Evolutionary conservation across 2,113 vertebrate species (phyloP).

Genomic region (Pelmatolapia mariae): DNA sequence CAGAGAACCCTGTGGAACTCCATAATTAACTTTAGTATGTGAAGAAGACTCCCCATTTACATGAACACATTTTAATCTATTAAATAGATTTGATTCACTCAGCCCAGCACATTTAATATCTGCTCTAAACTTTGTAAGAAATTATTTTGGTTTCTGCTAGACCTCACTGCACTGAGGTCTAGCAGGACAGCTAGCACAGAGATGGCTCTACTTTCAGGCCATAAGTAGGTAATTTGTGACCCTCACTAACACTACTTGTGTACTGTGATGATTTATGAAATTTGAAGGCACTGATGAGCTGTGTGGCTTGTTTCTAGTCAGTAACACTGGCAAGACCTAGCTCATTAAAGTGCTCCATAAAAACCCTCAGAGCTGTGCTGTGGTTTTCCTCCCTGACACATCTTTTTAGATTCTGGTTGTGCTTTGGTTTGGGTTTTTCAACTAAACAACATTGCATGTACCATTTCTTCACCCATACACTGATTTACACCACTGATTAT

Average conservation of each 20-base stretch:
- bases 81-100: neutral
- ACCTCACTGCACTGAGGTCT: neutral
- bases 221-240: neutral
- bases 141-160: neutral
- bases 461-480: neutral
- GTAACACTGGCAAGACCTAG: neutral
- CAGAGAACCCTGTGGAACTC: neutral
- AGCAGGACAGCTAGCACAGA: neutral
- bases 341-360: neutral
- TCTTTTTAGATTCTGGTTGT: neutral
- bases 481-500: neutral
- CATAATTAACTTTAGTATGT: neutral
- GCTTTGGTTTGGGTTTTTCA: neutral
- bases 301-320: neutral
- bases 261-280: neutral
- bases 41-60: neutral
- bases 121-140: neutral
- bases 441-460: neutral
- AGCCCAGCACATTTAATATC: neutral
- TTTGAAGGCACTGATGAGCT: neutral
- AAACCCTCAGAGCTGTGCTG: neutral
- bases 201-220: neutral
- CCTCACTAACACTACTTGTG: neutral
- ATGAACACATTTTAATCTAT: fast-evolving
- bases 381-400: neutral